Conservation (phyloP, 1,140 invertebrate species). For the Apis dorsata region DNA sequence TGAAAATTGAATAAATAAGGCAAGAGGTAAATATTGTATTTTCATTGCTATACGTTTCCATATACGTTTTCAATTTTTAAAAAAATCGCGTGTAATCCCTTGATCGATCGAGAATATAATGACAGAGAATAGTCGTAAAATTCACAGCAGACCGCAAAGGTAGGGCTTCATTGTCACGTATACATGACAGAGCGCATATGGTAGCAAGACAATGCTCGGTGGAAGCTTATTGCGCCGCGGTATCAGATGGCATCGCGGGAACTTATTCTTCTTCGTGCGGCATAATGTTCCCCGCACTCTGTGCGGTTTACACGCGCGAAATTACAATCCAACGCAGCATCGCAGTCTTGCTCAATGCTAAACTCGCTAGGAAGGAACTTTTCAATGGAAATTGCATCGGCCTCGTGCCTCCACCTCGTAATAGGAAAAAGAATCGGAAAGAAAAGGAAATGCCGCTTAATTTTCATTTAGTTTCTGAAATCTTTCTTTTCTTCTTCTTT, state of each 20-base stretch:
- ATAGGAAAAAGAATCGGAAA: background rate
- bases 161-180: constrained; percentile 38
- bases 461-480: background rate
- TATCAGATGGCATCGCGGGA: constrained; percentile 40
- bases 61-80: too few species aligned
- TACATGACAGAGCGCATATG: constrained; percentile 24
- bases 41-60: too few species aligned
- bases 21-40: too few species aligned
- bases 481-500: background rate
- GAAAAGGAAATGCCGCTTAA: background rate
- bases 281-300: background rate
- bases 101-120: background rate
- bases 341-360: constrained; percentile 9
- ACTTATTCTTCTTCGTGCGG: constrained; percentile 1
- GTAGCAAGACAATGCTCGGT: constrained; percentile 31
- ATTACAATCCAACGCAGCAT: constrained; percentile 25
- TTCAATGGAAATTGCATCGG: constrained; percentile 23
- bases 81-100: background rate
- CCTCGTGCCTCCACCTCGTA: background rate
- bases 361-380: background rate
- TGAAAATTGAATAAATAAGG: too few species aligned
- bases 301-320: constrained; percentile 25
- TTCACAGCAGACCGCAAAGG: constrained; percentile 17
- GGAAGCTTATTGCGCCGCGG: constrained; percentile 35
- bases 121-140: constrained; percentile 11